Evolutionary conservation across 64 coral and sea anemone species (phyloP).

Genomic region (Catalaphyllia jardinei): DNA sequence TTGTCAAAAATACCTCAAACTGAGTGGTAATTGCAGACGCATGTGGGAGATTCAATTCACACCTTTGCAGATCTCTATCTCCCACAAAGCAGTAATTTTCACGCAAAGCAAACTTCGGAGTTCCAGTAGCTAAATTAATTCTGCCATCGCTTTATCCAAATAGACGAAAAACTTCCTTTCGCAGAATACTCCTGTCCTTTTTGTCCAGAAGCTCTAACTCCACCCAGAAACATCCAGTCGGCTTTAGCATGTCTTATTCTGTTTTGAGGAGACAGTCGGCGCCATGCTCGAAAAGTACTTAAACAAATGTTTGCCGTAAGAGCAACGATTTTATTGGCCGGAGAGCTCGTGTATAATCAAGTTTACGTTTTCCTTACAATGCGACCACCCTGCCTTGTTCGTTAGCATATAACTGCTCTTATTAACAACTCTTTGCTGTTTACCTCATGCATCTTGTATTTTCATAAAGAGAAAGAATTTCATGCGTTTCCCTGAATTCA

Average conservation of each 20-base stretch:
- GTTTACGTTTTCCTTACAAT: background rate
- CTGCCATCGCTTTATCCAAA: background rate
- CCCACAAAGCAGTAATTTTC: background rate
- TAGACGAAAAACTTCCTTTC: background rate
- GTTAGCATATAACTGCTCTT: background rate
- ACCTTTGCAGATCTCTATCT: conserved; percentile 20
- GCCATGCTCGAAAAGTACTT: background rate
- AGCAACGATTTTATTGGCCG: background rate
- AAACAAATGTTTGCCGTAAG: conserved; percentile 42
- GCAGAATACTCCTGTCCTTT: background rate
- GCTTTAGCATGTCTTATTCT: background rate
- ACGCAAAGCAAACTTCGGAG: background rate
- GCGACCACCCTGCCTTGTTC: background rate
- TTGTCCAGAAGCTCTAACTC: background rate
- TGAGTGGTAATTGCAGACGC: background rate
- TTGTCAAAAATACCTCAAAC: background rate
- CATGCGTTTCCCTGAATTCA: background rate
- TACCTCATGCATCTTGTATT: conserved; percentile 23
- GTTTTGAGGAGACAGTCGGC: conserved; percentile 5
- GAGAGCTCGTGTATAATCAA: background rate
- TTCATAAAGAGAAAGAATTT: conserved; percentile 26
- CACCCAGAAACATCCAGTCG: background rate
- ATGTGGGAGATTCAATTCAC: conserved; percentile 7
- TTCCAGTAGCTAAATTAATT: background rate
- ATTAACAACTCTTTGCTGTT: background rate